These are phyloP conservation scores for Dermatophagoides farinae DNA, from an alignment of 1,140 invertebrate species.

Conservation along the genomic window DNA sequence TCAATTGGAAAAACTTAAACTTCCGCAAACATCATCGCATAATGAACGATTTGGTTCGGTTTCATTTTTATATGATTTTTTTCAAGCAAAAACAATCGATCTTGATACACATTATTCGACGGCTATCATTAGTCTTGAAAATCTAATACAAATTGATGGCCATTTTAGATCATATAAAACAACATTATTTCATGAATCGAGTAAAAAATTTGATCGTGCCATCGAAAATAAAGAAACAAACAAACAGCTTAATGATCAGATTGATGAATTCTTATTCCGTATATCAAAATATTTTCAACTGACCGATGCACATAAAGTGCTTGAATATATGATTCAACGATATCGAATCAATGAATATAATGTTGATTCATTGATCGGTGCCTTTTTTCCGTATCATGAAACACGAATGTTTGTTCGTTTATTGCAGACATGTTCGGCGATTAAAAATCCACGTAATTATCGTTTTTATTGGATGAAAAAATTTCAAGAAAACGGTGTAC, in stretches of 20 bases:
- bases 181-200: conserved; percentile 49
- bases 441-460: conserved; percentile 39
- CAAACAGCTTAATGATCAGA: conserved; percentile 44
- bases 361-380: conserved; percentile 47
- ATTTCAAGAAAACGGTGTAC: conserved; percentile 47
- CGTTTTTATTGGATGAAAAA: conserved; percentile 56
- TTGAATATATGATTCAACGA: conserved; percentile 75
- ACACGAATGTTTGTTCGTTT: conserved; percentile 64
- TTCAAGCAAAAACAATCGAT: conserved; percentile 64
- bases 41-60: conserved; percentile 41
- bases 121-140: conserved; percentile 54
- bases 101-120: conserved; percentile 60
- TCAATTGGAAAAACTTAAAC: conserved; percentile 54
- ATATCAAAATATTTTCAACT: conserved; percentile 67
- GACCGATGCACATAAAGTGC: conserved; percentile 57
- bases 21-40: conserved; percentile 51
- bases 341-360: conserved; percentile 67
- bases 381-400: conserved; percentile 74
- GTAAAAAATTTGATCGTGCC: conserved; percentile 52
- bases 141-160: conserved; percentile 47
- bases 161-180: conserved; percentile 48
- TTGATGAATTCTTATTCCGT: conserved; percentile 51
- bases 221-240: conserved; percentile 53
- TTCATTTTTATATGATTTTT: conserved; percentile 67
- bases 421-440: conserved; percentile 39